phyloP scores from a whole-genome alignment of 2,113 vertebrate species.

The Sylvilagus bachmani region DNA sequence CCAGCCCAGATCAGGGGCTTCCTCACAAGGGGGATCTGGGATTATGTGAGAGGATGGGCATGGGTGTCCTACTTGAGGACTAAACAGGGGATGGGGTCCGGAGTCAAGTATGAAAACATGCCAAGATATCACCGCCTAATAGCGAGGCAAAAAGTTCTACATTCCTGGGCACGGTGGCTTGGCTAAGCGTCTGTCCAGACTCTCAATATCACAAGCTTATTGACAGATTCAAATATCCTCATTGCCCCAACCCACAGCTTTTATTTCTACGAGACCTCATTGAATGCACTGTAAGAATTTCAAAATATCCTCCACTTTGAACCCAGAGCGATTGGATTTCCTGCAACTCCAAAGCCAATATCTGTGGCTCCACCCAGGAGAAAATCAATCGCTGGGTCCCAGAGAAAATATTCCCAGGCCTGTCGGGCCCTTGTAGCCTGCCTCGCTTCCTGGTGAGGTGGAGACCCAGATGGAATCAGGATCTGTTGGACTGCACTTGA shows the following conservation, averaged over 20 bases:
- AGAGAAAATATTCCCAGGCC: conserved; percentile 51
- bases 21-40: too few species aligned
- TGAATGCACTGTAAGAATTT: background rate
- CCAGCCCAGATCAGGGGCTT: too few species aligned
- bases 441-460: conserved; percentile 65
- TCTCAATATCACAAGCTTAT: background rate
- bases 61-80: background rate
- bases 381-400: background rate
- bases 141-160: background rate
- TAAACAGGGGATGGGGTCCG: background rate
- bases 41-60: background rate
- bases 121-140: background rate
- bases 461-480: conserved; percentile 77
- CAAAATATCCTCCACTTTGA: conserved; percentile 64
- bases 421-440: background rate
- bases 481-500: conserved; percentile 77
- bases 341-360: conserved; percentile 27
- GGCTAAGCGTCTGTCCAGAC: background rate
- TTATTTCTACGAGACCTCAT: background rate
- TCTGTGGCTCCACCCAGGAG: background rate
- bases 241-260: background rate
- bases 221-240: background rate
- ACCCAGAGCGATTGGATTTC: conserved; percentile 50
- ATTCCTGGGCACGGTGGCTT: background rate
- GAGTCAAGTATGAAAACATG: background rate